These are phyloP conservation scores for Xylota segnis DNA, from an alignment of 2,888 invertebrate genomes.

Conservation along the genomic window DNA sequence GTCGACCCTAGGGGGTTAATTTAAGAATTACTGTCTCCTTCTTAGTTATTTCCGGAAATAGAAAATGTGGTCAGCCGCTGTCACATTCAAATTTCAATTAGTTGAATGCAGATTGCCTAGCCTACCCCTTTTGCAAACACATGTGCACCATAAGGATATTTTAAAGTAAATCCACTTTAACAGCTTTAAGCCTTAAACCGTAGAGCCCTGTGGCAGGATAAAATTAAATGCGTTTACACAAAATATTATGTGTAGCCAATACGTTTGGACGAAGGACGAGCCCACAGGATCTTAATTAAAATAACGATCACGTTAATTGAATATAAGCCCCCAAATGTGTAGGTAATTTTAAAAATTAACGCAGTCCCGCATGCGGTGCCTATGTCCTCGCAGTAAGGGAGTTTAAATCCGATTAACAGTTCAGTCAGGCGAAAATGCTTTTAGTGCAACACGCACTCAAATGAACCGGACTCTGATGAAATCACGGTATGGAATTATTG, in stretches of 20 bases:
- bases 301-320: not conserved
- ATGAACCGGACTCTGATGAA: not conserved
- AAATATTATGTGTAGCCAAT: too few species aligned
- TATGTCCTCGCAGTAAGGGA: too few species aligned
- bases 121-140: too few species aligned
- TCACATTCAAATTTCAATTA: not conserved
- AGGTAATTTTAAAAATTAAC: not conserved
- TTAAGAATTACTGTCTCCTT: not conserved
- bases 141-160: too few species aligned
- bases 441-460: not conserved
- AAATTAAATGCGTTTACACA: too few species aligned
- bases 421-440: not conserved
- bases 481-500: not conserved
- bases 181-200: too few species aligned
- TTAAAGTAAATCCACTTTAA: too few species aligned
- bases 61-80: not conserved
- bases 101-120: not conserved
- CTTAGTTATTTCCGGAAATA: not conserved
- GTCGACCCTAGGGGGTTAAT: not conserved
- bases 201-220: too few species aligned
- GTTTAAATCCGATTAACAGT: slow-evolving; percentile 10
- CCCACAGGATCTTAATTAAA: not conserved
- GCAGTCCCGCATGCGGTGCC: not conserved
- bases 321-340: not conserved
- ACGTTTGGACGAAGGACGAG: too few species aligned